Base-by-base conservation (phyloP, 1,140 invertebrate genomes). In the Gryllus bimaculatus region DNA sequence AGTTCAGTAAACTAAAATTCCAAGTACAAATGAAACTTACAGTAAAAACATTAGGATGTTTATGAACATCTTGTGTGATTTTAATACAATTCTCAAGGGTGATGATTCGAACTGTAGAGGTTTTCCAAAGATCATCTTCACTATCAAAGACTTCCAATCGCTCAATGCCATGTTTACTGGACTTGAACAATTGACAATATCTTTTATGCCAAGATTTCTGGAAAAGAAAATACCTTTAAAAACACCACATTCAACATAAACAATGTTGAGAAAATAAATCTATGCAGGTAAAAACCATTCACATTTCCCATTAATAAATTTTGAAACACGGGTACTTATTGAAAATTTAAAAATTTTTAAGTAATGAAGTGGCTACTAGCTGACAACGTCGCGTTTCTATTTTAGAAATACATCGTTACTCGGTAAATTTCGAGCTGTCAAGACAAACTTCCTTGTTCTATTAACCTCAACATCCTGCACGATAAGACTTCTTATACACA, bases 51-150 rank as follows among this genome's bases (percentile, higher is more conserved):
- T 87, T 85, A 2, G 85, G 83, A 83, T 88, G 86, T 82, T 88
- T 90, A 26, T 88, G 88, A 47, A 85, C 79, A 76, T 85, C 83
- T 85, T 90, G 88, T 73, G 91, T 90, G 83, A 96, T 94, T 89
- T 95, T 95, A 21, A 95, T 90, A 84, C 94, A 95, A 84, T 94
- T 93, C 87, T 94, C 93, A 66, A 95, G 86, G 2, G 93, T 93
- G 80, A 95, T 91, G 76, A 95, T 94, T 83, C 91, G 92, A 74
- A 90, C 89, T 78, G 90, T 88, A 73, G 89, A 87, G 83, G 88
- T 88, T 84, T 92, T 90, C 66, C 88, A 88, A 18, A 90, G 84
- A 83, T 93, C 91, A 20, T 89, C 88, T 85, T 92, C 91, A 85
- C 87, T 91, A 75, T 95, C 94, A 85, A 93, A 95, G 81, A 95